Percentiles rank a stretch among this genome's conserved stretches.
phyloP scores from a whole-genome alignment of 2,797 vertebrate genomes.

The Squalus acanthias region DNA sequence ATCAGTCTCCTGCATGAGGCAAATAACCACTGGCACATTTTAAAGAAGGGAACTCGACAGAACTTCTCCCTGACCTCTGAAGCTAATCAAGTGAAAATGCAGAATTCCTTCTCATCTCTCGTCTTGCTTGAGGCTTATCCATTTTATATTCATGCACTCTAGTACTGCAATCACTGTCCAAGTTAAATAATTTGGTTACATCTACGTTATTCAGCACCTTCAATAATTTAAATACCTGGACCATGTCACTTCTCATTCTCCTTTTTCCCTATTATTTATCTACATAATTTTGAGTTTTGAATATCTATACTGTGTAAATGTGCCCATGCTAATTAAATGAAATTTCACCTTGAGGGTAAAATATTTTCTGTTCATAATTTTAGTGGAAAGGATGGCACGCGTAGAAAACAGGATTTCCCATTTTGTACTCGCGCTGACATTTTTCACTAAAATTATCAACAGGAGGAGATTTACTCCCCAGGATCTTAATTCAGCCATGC shows the following conservation, averaged over 20 bases:
- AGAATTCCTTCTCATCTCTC: not conserved
- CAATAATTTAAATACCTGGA: slow-evolving; percentile 14
- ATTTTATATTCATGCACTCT: slow-evolving; percentile 10
- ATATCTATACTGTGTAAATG: not conserved
- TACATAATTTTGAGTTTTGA: not conserved
- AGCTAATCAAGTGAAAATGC: slow-evolving; percentile 5
- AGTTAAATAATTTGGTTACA: not conserved
- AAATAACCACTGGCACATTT: not conserved
- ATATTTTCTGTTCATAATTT: not conserved
- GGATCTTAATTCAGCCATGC: not conserved
- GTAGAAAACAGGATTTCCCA: not conserved
- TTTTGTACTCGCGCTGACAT: not conserved
- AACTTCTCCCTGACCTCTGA: not conserved
- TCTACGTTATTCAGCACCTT: not conserved
- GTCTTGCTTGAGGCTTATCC: not conserved
- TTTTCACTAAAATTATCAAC: not conserved
- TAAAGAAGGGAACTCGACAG: not conserved
- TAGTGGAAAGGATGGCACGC: not conserved
- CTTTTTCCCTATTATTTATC: not conserved
- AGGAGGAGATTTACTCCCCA: not conserved
- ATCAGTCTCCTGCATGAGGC: not conserved
- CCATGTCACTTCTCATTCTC: not conserved
- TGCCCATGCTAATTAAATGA: not conserved
- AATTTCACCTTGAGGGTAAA: not conserved
- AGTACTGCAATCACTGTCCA: not conserved